Evolutionary conservation across 2,113 vertebrate genomes (phyloP).

Genomic region (Alexandromys fortis): DNA sequence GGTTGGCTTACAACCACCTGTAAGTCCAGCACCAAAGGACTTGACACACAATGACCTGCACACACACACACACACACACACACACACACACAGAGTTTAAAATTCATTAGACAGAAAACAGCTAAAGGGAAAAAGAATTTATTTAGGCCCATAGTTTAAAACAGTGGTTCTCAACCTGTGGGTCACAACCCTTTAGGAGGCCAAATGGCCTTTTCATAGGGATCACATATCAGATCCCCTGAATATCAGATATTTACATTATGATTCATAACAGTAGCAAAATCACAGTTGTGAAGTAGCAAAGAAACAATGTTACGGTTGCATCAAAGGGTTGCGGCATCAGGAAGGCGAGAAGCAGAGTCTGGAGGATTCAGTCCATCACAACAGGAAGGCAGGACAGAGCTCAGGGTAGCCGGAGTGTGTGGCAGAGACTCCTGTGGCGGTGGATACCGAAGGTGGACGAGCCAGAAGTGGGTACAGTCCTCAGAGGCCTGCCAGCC

Average conservation of each 20-base stretch:
- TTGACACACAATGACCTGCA: neutral
- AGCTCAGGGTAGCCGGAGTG: neutral
- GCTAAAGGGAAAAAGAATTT: neutral
- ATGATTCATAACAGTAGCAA: neutral
- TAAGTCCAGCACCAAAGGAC: neutral
- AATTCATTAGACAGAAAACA: neutral
- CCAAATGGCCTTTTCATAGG: neutral
- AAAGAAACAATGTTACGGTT: neutral
- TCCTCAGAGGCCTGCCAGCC: too few relatives aligned
- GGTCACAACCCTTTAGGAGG: rapidly evolving
- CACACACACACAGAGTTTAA: neutral
- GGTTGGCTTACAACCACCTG: neutral
- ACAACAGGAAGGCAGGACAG: neutral
- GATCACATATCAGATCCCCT: neutral
- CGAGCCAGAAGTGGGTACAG: neutral
- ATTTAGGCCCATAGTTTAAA: neutral
- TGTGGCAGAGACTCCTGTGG: neutral
- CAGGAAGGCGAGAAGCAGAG: neutral
- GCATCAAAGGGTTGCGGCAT: neutral
- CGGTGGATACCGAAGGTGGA: neutral
- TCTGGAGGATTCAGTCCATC: neutral
- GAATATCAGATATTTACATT: neutral
- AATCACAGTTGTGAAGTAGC: neutral
- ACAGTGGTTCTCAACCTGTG: neutral
- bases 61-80: neutral